Conservation (phyloP, 2,113 vertebrate species). For the Rousettus leschenaultii region DNA sequence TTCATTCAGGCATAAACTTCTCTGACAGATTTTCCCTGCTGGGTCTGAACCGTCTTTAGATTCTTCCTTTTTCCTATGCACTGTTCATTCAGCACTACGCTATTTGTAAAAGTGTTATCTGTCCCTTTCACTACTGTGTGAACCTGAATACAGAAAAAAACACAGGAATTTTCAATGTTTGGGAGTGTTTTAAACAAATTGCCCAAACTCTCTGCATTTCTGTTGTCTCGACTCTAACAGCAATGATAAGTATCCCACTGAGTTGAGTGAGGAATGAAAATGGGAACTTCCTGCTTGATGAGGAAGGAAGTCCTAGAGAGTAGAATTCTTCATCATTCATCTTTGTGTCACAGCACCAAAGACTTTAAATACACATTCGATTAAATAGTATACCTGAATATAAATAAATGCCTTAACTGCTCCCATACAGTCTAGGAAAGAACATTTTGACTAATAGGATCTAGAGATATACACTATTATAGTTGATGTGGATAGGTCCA, state of each 20-base stretch:
- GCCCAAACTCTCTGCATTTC: background rate
- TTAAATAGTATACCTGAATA: background rate
- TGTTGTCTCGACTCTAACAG: conserved; percentile 2
- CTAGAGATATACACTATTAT: background rate
- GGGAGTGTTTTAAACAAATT: background rate
- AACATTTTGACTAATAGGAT: background rate
- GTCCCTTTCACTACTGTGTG: background rate
- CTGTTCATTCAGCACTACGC: background rate
- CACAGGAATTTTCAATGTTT: background rate
- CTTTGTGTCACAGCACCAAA: background rate
- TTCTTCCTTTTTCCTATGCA: background rate
- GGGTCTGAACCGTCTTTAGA: background rate
- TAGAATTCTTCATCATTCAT: background rate
- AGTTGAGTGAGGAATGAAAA: background rate
- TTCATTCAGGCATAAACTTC: background rate
- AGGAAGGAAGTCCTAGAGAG: background rate
- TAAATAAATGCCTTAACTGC: background rate
- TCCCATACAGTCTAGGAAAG: background rate
- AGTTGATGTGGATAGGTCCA: background rate
- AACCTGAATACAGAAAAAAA: background rate
- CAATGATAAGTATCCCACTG: background rate
- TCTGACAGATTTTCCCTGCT: background rate
- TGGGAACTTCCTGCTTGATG: background rate
- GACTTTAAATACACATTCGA: background rate
- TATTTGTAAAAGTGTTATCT: background rate